phyloP scores from a whole-genome alignment of 2,797 vertebrate species.

The Danio albolineatus region DNA sequence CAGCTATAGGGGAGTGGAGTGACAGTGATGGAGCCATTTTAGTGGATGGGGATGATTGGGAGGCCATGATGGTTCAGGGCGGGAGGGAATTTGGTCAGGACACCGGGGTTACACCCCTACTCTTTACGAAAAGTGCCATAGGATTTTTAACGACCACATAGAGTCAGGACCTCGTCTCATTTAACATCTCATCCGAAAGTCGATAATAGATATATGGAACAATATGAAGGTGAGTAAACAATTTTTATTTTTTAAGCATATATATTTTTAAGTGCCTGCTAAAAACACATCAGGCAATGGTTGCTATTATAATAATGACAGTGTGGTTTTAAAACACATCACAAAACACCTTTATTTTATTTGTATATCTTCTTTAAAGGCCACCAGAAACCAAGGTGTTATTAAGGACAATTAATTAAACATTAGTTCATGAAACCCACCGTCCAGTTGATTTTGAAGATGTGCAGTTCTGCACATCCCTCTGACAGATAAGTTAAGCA shows the following conservation, averaged over 20 bases:
- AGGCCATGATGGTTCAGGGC: too few species aligned
- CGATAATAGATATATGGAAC: background rate
- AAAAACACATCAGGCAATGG: background rate
- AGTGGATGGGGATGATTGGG: too few species aligned
- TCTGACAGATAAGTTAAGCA: slow-evolving; percentile 13
- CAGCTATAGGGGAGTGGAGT: too few species aligned
- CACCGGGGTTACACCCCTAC: too few species aligned
- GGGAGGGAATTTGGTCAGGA: too few species aligned
- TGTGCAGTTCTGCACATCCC: slow-evolving; percentile 3
- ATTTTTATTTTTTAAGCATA: background rate
- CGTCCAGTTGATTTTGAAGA: background rate
- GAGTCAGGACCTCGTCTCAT: too few species aligned
- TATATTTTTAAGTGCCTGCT: background rate
- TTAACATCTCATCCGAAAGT: too few species aligned
- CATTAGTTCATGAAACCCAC: slow-evolving; percentile 2
- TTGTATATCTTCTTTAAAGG: background rate
- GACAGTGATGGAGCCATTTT: too few species aligned
- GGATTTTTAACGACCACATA: too few species aligned
- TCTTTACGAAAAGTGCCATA: too few species aligned
- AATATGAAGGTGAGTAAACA: too few species aligned
- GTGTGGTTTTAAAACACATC: background rate
- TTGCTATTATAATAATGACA: background rate
- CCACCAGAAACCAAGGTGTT: background rate
- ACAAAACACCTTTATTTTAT: background rate
- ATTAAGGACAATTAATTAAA: background rate